A percentile compares a stretch with the other conserved stretches of the same genome.
These are phyloP conservation scores for Phyllopteryx taeniolatus DNA, from an alignment of 2,113 vertebrate species.

Conservation along the genomic window DNA sequence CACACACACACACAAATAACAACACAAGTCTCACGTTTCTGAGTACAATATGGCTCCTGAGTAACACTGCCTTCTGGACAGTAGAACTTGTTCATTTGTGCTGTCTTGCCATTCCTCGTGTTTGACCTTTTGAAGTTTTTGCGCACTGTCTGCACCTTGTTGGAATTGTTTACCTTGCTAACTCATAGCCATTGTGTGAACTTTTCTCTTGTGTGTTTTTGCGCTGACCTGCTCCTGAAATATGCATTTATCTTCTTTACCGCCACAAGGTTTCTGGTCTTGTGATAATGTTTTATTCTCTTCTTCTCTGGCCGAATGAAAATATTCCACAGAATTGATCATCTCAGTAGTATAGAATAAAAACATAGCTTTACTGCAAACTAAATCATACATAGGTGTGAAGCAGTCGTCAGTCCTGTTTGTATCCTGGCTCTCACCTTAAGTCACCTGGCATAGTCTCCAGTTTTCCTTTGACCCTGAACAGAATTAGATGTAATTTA, in stretches of 20 bases:
- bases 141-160: background rate
- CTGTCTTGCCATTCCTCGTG: background rate
- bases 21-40: background rate
- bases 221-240: background rate
- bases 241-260: background rate
- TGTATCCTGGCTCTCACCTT: too few relatives aligned
- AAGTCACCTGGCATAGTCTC: too few relatives aligned
- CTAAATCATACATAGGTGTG: background rate
- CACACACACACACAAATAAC: background rate
- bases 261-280: background rate
- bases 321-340: too few relatives aligned
- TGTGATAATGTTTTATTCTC: background rate
- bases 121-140: conserved; percentile 1
- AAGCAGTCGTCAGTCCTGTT: background rate
- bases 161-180: conserved; percentile 1
- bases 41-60: background rate
- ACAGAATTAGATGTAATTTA: too few relatives aligned
- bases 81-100: conserved; percentile 1
- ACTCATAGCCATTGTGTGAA: background rate
- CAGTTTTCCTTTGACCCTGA: too few relatives aligned
- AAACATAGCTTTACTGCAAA: background rate
- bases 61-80: background rate
- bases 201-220: background rate
- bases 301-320: background rate
- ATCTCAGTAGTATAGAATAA: background rate